Conservation (phyloP, 2,113 vertebrate genomes). For the Microtus ochrogaster region DNA sequence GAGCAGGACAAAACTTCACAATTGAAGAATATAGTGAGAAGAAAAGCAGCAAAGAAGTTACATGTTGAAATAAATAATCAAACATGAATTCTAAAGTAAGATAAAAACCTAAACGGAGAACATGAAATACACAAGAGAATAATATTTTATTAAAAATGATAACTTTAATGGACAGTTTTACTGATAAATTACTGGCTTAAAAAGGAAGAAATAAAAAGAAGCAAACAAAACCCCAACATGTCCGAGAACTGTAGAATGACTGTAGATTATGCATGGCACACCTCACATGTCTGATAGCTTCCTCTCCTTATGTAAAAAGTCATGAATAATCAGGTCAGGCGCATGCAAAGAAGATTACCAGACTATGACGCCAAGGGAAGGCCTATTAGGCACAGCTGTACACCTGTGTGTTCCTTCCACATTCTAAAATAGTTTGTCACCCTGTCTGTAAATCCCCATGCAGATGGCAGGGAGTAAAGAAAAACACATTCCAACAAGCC, state of each 20-base stretch:
- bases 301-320: conserved; percentile 68
- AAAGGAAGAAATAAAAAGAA: not conserved
- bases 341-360: conserved; percentile 54
- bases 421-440: conserved; percentile 67
- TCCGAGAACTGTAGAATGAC: conserved; percentile 7
- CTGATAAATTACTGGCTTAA: not conserved
- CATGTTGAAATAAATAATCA: not conserved
- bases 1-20: not conserved
- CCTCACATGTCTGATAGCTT: conserved; percentile 45
- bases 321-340: conserved; percentile 60
- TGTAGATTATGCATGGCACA: conserved; percentile 63
- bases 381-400: conserved; percentile 57
- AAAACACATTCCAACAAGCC: not conserved
- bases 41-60: not conserved
- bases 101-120: not conserved
- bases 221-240: not conserved
- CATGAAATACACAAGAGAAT: not conserved
- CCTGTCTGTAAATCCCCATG: conserved; percentile 61
- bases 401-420: conserved; percentile 40
- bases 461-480: not conserved
- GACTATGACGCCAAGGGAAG: conserved; percentile 67
- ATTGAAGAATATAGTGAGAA: not conserved
- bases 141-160: not conserved
- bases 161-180: not conserved
- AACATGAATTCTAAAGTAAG: not conserved